Evolutionary conservation across 2,797 vertebrate species (phyloP).

Genomic region (Apogon hyalosoma): DNA sequence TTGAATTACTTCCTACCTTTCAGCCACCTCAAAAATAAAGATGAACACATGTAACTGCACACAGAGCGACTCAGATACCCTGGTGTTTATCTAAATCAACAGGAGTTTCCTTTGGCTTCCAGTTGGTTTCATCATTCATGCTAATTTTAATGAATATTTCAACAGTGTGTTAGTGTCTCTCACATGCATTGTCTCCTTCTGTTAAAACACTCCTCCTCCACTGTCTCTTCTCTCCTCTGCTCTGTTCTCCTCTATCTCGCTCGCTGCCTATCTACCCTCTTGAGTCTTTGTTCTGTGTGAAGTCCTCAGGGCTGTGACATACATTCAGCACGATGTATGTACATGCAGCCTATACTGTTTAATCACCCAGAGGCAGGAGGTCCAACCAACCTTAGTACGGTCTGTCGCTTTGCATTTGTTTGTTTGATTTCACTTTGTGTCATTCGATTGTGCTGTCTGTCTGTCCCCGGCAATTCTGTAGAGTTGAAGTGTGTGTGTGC

Average conservation of each 20-base stretch:
- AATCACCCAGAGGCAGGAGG: conserved; percentile 40
- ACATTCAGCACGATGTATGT: conserved; percentile 51
- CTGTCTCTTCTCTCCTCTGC: neutral
- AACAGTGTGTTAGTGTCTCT: conserved; percentile 59
- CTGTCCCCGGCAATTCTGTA: conserved; percentile 3
- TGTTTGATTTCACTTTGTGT: conserved; percentile 21
- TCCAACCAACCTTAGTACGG: conserved; percentile 31
- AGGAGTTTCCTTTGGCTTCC: conserved; percentile 70
- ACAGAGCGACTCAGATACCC: conserved; percentile 8
- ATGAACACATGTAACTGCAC: conserved; percentile 10
- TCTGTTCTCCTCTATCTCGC: neutral
- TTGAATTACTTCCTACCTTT: conserved; percentile 25
- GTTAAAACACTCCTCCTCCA: conserved; percentile 44
- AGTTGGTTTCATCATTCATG: conserved; percentile 71
- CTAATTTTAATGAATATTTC: conserved; percentile 71
- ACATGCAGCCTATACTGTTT: conserved; percentile 32
- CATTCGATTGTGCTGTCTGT: conserved; percentile 29
- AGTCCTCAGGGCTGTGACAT: conserved; percentile 70
- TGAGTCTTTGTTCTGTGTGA: conserved; percentile 65
- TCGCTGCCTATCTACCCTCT: conserved; percentile 46
- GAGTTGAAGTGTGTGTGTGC: conserved; percentile 5
- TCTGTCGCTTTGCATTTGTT: conserved; percentile 23
- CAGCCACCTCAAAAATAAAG: conserved; percentile 22
- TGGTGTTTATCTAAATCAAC: conserved; percentile 69
- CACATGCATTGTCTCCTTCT: conserved; percentile 57